A percentile compares a stretch with the other conserved stretches of the same genome.
Evolutionary conservation across 1,140 invertebrate genomes (phyloP).

Genomic region (Heterodera schachtii): DNA sequence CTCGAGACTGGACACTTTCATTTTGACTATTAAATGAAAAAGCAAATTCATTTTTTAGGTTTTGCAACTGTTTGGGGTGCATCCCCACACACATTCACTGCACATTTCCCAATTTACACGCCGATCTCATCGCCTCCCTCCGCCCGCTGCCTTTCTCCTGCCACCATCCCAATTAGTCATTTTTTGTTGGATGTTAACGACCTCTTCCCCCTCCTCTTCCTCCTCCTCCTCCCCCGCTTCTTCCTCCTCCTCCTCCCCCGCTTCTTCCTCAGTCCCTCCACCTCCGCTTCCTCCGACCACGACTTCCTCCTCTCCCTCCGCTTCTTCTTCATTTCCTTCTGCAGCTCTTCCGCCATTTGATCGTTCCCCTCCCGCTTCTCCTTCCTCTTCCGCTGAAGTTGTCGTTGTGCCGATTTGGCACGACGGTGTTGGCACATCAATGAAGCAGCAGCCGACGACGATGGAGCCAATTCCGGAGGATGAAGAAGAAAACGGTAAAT

Average conservation of each 20-base stretch:
- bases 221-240: neutral
- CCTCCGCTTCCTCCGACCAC: neutral
- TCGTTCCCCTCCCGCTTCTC: neutral
- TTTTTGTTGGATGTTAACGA: neutral
- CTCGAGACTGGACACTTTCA: too few relatives aligned
- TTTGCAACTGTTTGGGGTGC: too few relatives aligned
- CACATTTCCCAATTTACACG: neutral
- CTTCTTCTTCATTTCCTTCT: neutral
- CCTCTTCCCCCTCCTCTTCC: neutral
- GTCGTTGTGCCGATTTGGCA: slow-evolving; percentile 11
- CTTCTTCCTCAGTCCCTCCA: neutral
- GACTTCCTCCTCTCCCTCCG: neutral
- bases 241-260: neutral
- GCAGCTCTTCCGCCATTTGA: neutral
- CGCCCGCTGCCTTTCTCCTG: neutral
- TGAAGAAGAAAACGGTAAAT: slow-evolving; percentile 12
- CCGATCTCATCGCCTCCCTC: neutral
- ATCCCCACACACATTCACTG: neutral
- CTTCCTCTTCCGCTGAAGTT: slow-evolving; percentile 3
- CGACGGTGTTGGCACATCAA: neutral
- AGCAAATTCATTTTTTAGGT: too few relatives aligned
- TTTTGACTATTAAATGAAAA: too few relatives aligned
- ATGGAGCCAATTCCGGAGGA: slow-evolving; percentile 32
- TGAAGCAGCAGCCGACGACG: neutral
- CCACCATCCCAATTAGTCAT: neutral